A percentile compares a stretch with the other conserved stretches of the same genome.
phyloP scores from a whole-genome alignment of 2,797 vertebrate species.

The Xenops minutus region DNA sequence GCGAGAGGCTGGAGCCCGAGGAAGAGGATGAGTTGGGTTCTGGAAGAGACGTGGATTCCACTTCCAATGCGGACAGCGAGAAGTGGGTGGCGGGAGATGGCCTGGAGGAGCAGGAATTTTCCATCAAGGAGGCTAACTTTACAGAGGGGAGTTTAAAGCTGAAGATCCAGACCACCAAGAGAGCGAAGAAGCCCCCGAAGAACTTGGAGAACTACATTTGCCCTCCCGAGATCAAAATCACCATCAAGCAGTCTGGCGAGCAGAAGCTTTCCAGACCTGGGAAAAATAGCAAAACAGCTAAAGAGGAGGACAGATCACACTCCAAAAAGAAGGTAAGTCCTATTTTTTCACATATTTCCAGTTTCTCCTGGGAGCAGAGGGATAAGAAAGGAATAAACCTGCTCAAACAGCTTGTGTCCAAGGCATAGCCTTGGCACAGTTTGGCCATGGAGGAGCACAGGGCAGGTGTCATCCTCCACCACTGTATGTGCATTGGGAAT shows the following conservation, averaged over 20 bases:
- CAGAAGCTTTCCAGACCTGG: constrained; percentile 83
- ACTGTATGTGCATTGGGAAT: accelerated
- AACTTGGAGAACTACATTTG: constrained; percentile 99
- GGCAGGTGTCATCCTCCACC: neutral
- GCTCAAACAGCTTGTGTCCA: neutral
- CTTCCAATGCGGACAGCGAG: constrained; percentile 84
- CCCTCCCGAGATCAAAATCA: constrained; percentile 97
- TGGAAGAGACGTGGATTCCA: constrained; percentile 83
- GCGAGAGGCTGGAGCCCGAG: constrained; percentile 87
- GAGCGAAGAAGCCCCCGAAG: constrained; percentile 97
- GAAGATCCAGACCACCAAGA: constrained; percentile 98
- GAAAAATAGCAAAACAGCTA: constrained; percentile 81
- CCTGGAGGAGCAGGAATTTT: constrained; percentile 95
- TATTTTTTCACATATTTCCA: neutral
- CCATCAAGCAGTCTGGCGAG: constrained; percentile 92
- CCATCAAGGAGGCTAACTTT: constrained; percentile 99
- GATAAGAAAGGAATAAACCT: neutral
- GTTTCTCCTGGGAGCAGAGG: neutral
- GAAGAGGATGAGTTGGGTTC: constrained; percentile 87
- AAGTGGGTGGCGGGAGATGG: constrained; percentile 84
- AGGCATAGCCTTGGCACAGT: neutral
- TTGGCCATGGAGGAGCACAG: neutral
- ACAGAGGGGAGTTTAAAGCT: constrained; percentile 96
- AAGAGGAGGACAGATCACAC: constrained; percentile 90
- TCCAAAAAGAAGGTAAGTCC: constrained; percentile 91